Percentiles rank a stretch among this genome's conserved stretches.
Evolutionary conservation across 2,888 invertebrate genomes (phyloP).

Genomic region (Morpho helenor): DNA sequence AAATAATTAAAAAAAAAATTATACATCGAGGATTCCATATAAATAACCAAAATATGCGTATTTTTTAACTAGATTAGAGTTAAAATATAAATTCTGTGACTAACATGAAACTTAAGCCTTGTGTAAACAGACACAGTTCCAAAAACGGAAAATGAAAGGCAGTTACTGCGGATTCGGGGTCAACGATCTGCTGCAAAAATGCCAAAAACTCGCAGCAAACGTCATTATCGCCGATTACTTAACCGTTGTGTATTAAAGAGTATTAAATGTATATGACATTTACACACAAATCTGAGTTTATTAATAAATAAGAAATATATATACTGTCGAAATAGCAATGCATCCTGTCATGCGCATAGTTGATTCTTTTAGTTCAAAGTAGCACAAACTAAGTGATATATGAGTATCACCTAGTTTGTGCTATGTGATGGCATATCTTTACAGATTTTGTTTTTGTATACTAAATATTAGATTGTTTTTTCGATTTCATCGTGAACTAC

Average conservation of each 20-base stretch:
- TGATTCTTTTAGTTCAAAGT: too few relatives aligned
- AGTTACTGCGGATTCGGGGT: constrained; percentile 24
- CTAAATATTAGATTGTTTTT: too few relatives aligned
- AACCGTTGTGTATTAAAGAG: constrained; percentile 22
- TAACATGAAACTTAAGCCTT: constrained; percentile 15
- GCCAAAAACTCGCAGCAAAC: constrained; percentile 25
- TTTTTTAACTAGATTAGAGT: constrained; percentile 10
- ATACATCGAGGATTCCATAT: too few relatives aligned
- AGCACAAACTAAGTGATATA: too few relatives aligned
- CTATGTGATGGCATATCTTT: too few relatives aligned
- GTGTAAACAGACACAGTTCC: constrained; percentile 20
- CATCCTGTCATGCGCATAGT: too few relatives aligned
- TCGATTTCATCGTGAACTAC: too few relatives aligned
- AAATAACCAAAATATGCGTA: too few relatives aligned
- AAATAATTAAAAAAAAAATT: too few relatives aligned
- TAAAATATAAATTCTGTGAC: constrained; percentile 12
- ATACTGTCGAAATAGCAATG: too few relatives aligned
- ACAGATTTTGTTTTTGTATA: too few relatives aligned
- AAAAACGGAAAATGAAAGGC: constrained; percentile 31
- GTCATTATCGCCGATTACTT: constrained; percentile 28
- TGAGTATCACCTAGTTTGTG: too few relatives aligned
- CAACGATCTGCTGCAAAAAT: constrained; percentile 25
- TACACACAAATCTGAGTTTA: background rate
- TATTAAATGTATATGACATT: constrained; percentile 6
- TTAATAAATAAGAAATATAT: background rate